Evolutionary conservation across 2,888 invertebrate genomes (phyloP).

Genomic region (Caenorhabditis parvicauda): DNA sequence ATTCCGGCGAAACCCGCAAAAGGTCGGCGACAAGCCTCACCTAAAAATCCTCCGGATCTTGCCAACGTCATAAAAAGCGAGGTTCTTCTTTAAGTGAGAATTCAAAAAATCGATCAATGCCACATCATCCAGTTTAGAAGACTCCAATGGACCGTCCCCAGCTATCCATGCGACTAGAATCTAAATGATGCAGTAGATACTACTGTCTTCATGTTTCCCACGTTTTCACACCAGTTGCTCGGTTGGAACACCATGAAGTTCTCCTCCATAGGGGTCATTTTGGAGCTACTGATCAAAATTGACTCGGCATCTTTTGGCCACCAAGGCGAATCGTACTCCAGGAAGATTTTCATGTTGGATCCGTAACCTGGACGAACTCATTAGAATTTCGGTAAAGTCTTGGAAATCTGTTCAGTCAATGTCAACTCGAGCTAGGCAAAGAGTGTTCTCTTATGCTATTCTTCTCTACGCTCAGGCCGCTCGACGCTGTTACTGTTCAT

Average conservation of each 20-base stretch:
- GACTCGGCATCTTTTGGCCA: slow-evolving; percentile 32
- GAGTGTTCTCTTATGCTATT: too few species aligned
- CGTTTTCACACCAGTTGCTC: slow-evolving; percentile 33
- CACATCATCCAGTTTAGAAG: slow-evolving; percentile 1
- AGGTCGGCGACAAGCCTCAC: too few species aligned
- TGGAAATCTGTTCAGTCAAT: too few species aligned
- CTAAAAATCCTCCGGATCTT: not conserved
- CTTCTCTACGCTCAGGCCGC: too few species aligned
- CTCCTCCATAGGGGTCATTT: slow-evolving; percentile 18
- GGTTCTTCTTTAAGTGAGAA: not conserved
- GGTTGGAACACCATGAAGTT: slow-evolving; percentile 42
- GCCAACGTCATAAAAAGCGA: not conserved
- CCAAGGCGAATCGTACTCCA: slow-evolving; percentile 44
- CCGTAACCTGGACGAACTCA: slow-evolving; percentile 46
- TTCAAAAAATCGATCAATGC: not conserved
- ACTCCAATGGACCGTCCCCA: slow-evolving; percentile 28
- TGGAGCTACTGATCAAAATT: slow-evolving; percentile 13
- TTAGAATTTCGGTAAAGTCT: not conserved
- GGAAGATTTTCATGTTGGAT: slow-evolving; percentile 42
- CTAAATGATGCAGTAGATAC: slow-evolving; percentile 6
- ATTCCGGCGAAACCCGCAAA: too few species aligned
- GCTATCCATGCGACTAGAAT: slow-evolving; percentile 42
- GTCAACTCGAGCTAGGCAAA: too few species aligned
- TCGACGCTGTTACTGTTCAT: too few species aligned
- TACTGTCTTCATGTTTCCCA: slow-evolving; percentile 3